These are phyloP conservation scores for Charina bottae DNA, from an alignment of 2,113 vertebrate species.

Conservation along the genomic window DNA sequence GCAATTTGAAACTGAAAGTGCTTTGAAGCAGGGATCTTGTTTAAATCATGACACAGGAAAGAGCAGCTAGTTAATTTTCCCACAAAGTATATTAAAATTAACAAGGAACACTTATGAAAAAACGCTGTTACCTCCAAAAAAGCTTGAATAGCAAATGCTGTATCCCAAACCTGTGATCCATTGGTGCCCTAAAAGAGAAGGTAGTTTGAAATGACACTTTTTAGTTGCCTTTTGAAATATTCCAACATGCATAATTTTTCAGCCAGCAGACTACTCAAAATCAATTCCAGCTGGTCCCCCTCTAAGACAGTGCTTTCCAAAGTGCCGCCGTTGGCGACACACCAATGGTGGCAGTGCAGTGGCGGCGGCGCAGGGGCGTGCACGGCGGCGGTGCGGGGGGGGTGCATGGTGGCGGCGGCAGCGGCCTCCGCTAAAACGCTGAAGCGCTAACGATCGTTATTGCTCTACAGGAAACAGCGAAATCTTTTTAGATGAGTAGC, in stretches of 20 bases:
- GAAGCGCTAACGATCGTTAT: too few species aligned
- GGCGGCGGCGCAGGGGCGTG: too few species aligned
- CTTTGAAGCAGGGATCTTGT: background rate
- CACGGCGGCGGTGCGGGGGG: too few species aligned
- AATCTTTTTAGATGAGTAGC: too few species aligned
- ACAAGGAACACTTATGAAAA: background rate
- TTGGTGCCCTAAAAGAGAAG: conserved; percentile 87
- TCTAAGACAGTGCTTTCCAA: too few species aligned
- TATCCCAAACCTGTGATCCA: conserved; percentile 97
- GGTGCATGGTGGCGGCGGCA: too few species aligned
- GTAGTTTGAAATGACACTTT: background rate
- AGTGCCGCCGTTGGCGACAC: too few species aligned
- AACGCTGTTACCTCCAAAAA: conserved; percentile 84
- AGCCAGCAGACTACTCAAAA: background rate
- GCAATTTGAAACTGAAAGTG: background rate
- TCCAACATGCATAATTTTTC: background rate
- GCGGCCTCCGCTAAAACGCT: too few species aligned
- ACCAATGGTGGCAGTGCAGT: too few species aligned
- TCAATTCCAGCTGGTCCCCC: background rate
- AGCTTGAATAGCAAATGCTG: conserved; percentile 91
- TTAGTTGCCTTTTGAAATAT: background rate
- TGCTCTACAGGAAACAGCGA: too few species aligned
- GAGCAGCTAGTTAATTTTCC: background rate
- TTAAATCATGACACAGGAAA: background rate
- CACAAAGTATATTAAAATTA: background rate